Evolutionary conservation across 2,113 vertebrate species (phyloP).

Genomic region (Cebus imitator): DNA sequence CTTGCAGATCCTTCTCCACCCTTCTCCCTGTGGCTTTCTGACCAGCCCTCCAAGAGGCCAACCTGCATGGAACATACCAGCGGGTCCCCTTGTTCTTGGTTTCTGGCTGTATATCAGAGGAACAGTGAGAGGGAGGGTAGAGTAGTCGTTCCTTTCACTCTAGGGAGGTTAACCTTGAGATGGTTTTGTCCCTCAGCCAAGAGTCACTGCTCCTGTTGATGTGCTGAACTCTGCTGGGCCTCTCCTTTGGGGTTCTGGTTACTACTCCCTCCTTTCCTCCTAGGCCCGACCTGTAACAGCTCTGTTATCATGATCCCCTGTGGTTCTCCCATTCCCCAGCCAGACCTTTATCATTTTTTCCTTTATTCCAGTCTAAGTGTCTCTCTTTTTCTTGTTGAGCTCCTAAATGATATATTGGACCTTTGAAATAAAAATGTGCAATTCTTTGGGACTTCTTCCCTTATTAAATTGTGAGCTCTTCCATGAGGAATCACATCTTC

Average conservation of each 20-base stretch:
- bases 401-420: neutral
- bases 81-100: neutral
- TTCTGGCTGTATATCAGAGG: neutral
- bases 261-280: neutral
- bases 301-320: neutral
- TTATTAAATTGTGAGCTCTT: neutral
- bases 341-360: neutral
- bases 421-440: neutral
- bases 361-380: neutral
- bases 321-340: neutral
- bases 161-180: neutral
- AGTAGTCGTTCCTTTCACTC: neutral
- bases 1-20: neutral
- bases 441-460: neutral
- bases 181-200: neutral
- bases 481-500: neutral
- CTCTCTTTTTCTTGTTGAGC: neutral
- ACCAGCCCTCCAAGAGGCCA: neutral
- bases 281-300: neutral
- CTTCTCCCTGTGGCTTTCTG: neutral
- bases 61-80: neutral
- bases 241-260: neutral
- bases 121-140: neutral
- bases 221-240: neutral
- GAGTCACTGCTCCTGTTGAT: neutral